Evolutionary conservation across 2,113 vertebrate species (phyloP).

Genomic region (Ranitomeya variabilis): DNA sequence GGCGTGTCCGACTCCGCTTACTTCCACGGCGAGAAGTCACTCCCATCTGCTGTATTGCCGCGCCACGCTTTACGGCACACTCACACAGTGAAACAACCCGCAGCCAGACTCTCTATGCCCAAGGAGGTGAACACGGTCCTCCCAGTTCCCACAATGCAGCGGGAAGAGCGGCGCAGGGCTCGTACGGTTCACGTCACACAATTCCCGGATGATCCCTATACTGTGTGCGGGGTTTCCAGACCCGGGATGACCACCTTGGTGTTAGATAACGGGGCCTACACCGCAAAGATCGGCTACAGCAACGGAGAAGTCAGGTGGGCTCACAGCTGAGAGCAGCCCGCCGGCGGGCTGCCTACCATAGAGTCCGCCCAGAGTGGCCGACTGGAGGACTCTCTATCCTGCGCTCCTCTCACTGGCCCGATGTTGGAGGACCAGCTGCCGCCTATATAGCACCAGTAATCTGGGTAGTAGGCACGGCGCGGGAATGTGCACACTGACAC

Average conservation of each 20-base stretch:
- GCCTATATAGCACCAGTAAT: background rate
- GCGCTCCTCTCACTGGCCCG: too few relatives aligned
- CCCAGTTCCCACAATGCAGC: constrained; percentile 54
- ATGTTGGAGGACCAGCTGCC: background rate
- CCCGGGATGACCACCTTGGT: constrained; percentile 86
- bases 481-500: too few relatives aligned
- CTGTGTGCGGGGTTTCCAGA: constrained; percentile 24
- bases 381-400: background rate
- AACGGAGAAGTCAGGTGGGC: constrained; percentile 85
- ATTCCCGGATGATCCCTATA: constrained; percentile 17
- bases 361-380: background rate
- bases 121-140: constrained; percentile 21
- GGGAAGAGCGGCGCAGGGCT: constrained; percentile 35
- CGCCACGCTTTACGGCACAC: constrained; percentile 31
- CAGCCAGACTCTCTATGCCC: background rate
- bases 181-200: constrained; percentile 25
- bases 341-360: background rate
- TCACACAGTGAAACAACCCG: background rate
- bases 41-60: background rate
- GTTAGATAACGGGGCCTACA: constrained; percentile 92
- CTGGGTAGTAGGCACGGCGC: too few relatives aligned
- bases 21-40: background rate
- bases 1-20: background rate
- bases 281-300: constrained; percentile 93
- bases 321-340: background rate